Base-by-base conservation (phyloP, 2,797 vertebrate species). In the Syncerus caffer region DNA sequence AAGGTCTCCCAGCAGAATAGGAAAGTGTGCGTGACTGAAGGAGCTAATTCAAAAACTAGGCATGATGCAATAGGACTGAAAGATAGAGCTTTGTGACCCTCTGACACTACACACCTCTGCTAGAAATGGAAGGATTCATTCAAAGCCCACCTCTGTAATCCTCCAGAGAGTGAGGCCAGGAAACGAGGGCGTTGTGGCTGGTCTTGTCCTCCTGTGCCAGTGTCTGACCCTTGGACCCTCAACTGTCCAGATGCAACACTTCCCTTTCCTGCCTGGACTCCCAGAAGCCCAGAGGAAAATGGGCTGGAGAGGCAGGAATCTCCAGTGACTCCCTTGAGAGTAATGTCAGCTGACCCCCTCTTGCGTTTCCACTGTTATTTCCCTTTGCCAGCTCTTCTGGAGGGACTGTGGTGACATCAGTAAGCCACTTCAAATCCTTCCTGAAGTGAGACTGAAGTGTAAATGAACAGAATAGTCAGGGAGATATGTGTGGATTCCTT, bases 281-380 rank as follows among this genome's bases (percentile, higher is more conserved):
- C 47, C 11, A 12, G 19, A 71, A 29, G 17, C 51, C 3, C 1
- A 55, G 74, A 16, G 16, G 31, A 42, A 45, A 90, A 23, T 0
- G 38, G 62, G 53, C 21, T 45, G 5, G 7, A 25, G 25, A 3
- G 16, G 7, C 11, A 31, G 47, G 15, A 15, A 10, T 57, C 13
- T 7, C 34, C 58, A 45, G 14, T 8, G 34, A 51, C 12, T 67
- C 42, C 3, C 29, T 60, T 12, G 12, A 78, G 15, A n/a, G 50
- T 27, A 9, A 15, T 2, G 11, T 11, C 15, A 7, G 2, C 1
- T 12, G n/a, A 38, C 3, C n/a, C 47, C 3, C 15, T 64, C 62
- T 31, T 53, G 31, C 3, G 25, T 78, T 64, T 53, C 50, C 11
- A 6, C 3, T 23, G 21, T 15, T 12, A 13, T 3, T 53, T 85